Evolutionary conservation across 2,797 vertebrate species (phyloP), one percentile per base, ranked within the genome.

Genomic region (Euphonia xanthogaster): DNA sequence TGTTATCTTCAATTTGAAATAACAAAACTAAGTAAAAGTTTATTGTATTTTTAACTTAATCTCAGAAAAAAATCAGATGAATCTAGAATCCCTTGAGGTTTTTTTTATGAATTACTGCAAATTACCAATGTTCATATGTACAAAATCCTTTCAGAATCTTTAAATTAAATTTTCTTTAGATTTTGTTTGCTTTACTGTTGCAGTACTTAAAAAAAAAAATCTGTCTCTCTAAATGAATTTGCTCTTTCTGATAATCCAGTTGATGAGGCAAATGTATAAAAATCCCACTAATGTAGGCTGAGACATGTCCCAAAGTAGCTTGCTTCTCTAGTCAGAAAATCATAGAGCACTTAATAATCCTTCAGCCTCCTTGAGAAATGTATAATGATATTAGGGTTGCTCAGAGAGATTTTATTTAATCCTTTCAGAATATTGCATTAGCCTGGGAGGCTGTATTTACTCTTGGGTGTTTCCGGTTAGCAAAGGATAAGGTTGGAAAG

Each of bases 401-500:
- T 94, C 79, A 95, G 76, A 79, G 31, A 92, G 95, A 89, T 88
- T 93, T 90, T 81, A 39, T 80, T 96, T 96, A 97, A 97, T 97
- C 90, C 92, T 96, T 90, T 96, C 84, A 86, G 96, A 94, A 94
- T 90, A 85, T 48, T 96, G 76, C 53, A 89, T 91, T 94, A 94
- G 71, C 42, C 74, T 77, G 25, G 47, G 55, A 87, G 67, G 48
- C 68, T 85, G 14, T 96, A 80, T 95, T 97, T 94, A 93, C 84
- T 88, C 86, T 80, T 62, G 45, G 68, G 68, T 75, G 66, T 92
- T 96, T 83, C 79, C 73, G 90, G 71, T 63, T 86, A 85, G 48
- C 31, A 74, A 83, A 89, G 66, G 88, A 96, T 91, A 45, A 88
- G 61, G 71, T 7, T 78, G 61, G 24, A 20, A 58, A 85, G 74